Base-by-base conservation (phyloP, 2,113 vertebrate genomes). In the Grammomys dolichurus region DNA sequence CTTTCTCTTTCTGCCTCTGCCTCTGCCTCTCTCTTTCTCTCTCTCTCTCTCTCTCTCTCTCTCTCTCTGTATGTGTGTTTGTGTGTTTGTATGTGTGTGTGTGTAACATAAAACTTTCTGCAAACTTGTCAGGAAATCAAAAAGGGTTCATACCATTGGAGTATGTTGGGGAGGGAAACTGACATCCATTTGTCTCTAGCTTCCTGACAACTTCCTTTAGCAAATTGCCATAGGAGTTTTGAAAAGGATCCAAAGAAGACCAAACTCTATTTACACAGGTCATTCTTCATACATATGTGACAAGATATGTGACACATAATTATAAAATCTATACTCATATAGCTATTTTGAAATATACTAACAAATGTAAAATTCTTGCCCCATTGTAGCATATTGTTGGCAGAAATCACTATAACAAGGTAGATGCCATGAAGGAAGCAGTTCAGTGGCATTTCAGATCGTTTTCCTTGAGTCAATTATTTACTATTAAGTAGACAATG, bases 61-160 rank as follows among this genome's bases (percentile, higher is more conserved):
- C 56, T 60, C 14, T 60, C 14, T 36, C 4, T 72, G 1, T 31
- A 3, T 67, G 24, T 67, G 65, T 67, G 65, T 67, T 26, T 67
- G 63, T 73, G 17, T 75, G 72, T 75, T 19, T 43, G 40, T 46
- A 40, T 46, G 24, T 77, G 43, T 77, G 75, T 77, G 13, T 56
- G 33, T 75, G 16, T 26, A 67, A 88, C 14, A 0, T 31, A 28
- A 75, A 96, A 88, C 22, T 43, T 95, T 87, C 54, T 77, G 33
- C 70, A 82, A 88, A 81, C 43, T 81, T 94, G 90, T 96, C 20
- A 46, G 3, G 91, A 75, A 86, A 70, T 82, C 4, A 95, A 93
- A 89, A 76, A 86, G 75, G 89, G 91, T 58, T 91, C 9, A 72
- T 87, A 86, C 9, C 12, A 24, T 56, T 5, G 48, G 22, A 76